These are phyloP conservation scores for Bradypodion ventrale DNA, from an alignment of 2,797 vertebrate genomes.

Conservation along the genomic window DNA sequence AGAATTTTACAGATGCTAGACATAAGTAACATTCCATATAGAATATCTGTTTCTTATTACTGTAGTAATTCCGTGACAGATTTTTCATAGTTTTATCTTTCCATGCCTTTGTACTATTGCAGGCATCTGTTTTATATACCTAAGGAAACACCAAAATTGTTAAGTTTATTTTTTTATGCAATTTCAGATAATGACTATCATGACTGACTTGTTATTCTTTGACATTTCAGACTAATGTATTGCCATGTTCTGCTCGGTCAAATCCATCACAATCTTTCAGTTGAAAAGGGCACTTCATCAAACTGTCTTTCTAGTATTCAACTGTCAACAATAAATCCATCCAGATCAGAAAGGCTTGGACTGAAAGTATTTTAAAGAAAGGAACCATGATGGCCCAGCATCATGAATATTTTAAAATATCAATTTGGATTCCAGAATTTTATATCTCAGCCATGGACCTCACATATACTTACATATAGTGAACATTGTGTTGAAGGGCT, in stretches of 20 bases:
- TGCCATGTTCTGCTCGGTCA: conserved; percentile 1
- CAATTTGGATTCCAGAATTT: background rate
- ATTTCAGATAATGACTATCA: conserved; percentile 27
- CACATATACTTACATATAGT: background rate
- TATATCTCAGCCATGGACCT: background rate
- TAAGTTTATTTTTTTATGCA: conserved; percentile 42
- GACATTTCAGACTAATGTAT: conserved; percentile 15
- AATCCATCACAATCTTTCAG: conserved; percentile 26
- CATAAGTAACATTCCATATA: conserved; percentile 19
- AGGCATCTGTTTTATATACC: conserved; percentile 35
- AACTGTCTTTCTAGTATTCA: background rate
- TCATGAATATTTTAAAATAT: background rate
- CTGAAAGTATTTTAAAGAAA: background rate
- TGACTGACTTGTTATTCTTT: conserved; percentile 13
- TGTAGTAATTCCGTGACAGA: conserved; percentile 15
- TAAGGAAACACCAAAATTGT: conserved; percentile 25
- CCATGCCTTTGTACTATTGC: conserved; percentile 11
- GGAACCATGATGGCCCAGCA: rapidly evolving
- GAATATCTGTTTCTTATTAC: conserved; percentile 43
- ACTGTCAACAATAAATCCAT: background rate
- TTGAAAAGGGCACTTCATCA: conserved; percentile 25
- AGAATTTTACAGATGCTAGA: conserved; percentile 4
- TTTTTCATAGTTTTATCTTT: conserved; percentile 43
- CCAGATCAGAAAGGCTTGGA: background rate
- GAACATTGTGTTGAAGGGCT: background rate